A percentile compares a stretch with the other conserved stretches of the same genome.
Evolutionary conservation across 2,797 vertebrate species (phyloP).

Genomic region (Muscicapa striata): DNA sequence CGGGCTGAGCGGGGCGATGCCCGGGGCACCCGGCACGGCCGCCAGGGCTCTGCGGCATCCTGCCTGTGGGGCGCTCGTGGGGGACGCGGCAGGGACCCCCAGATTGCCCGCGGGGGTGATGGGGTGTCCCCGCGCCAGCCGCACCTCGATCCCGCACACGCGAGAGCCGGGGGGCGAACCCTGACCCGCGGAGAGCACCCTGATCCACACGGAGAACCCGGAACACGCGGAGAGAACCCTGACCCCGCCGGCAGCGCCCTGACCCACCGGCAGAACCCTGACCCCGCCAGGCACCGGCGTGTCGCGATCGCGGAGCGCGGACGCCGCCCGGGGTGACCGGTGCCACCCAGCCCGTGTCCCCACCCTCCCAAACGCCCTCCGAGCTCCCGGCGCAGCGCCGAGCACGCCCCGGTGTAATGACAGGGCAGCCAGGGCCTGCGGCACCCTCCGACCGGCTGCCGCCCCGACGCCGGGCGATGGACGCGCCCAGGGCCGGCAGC

Average conservation of each 20-base stretch:
- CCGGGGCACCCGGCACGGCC: background rate
- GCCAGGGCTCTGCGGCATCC: background rate
- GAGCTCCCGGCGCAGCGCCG: background rate
- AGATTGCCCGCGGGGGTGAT: background rate
- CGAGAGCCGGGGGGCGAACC: background rate
- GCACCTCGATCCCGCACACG: background rate
- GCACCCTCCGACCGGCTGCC: background rate
- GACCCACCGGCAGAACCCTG: background rate
- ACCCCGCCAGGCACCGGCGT: background rate
- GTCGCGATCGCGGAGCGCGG: background rate
- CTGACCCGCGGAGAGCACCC: background rate
- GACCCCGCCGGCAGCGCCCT: background rate
- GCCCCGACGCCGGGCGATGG: background rate
- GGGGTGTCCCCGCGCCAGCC: background rate
- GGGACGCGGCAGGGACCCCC: background rate
- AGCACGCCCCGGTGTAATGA: background rate
- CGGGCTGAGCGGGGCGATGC: background rate
- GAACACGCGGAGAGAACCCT: background rate
- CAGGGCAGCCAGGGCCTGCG: background rate
- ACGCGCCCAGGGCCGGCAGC: background rate
- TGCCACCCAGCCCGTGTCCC: background rate
- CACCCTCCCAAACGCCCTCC: background rate
- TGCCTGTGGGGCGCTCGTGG: background rate
- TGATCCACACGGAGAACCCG: background rate
- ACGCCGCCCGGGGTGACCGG: background rate